A percentile compares a stretch with the other conserved stretches of the same genome.
phyloP scores from a whole-genome alignment of 2,113 vertebrate genomes.

The Isurus oxyrinchus region DNA sequence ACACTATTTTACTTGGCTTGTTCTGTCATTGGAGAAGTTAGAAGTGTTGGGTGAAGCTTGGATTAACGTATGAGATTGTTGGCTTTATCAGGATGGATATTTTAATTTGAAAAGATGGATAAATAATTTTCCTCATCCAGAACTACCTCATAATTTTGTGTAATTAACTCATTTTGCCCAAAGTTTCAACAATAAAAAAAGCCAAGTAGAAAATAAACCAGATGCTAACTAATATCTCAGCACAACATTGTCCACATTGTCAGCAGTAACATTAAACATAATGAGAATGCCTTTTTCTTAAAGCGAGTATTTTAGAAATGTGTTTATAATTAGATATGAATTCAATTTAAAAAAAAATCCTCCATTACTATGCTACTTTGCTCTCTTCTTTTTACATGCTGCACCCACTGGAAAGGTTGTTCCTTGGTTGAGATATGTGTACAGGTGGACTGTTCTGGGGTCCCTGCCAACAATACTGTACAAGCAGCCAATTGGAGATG shows the following conservation, averaged over 20 bases:
- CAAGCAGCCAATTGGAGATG: constrained; percentile 21
- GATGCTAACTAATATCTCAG: not conserved
- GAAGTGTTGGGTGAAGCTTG: not conserved
- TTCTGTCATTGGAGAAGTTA: not conserved
- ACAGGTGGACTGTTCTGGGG: not conserved
- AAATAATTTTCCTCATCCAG: not conserved
- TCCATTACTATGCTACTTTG: not conserved
- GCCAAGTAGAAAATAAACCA: not conserved
- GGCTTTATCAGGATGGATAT: not conserved
- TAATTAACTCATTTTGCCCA: not conserved
- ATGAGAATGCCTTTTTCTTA: not conserved
- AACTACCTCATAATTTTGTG: not conserved
- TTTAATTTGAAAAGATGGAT: not conserved
- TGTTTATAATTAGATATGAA: not conserved
- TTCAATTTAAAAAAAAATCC: not conserved
- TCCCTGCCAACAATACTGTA: not conserved
- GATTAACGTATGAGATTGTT: not conserved
- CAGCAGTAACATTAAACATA: not conserved
- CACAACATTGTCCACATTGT: not conserved
- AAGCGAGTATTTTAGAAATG: not conserved
- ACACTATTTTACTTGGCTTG: not conserved
- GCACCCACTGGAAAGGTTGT: not conserved
- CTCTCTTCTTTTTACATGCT: not conserved
- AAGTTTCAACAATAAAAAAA: not conserved
- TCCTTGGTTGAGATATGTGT: not conserved